Percentiles rank a stretch among this genome's conserved stretches.
phyloP scores from a whole-genome alignment of 2,797 vertebrate genomes.

The Chrosomus eos region DNA sequence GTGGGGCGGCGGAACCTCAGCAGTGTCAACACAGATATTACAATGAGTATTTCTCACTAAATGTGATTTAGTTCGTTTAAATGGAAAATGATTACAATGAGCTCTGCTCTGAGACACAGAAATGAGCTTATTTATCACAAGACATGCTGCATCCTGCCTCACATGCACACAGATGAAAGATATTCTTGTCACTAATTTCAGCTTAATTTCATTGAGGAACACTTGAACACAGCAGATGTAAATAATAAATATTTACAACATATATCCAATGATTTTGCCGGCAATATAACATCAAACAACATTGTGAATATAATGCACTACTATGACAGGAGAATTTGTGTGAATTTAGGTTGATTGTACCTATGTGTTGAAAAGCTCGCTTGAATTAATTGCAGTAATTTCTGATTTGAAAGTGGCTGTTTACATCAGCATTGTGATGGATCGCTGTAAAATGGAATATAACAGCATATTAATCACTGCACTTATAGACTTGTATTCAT shows the following conservation, averaged over 20 bases:
- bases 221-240: constrained; percentile 40
- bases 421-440: constrained; percentile 1
- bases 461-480: constrained; percentile 1
- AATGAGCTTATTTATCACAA: constrained; percentile 29
- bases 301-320: background rate
- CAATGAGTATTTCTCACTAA: constrained; percentile 10
- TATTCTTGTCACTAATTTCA: constrained; percentile 18
- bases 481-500: background rate
- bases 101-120: constrained; percentile 27
- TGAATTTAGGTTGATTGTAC: background rate
- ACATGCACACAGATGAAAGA: constrained; percentile 10
- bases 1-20: constrained; percentile 6
- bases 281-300: too few relatives aligned
- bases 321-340: background rate
- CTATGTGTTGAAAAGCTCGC: background rate
- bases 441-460: background rate
- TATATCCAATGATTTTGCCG: background rate
- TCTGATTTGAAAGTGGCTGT: background rate
- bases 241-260: background rate
- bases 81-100: constrained; percentile 42
- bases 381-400: constrained; percentile 10
- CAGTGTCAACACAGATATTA: constrained; percentile 41
- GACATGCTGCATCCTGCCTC: constrained; percentile 15
- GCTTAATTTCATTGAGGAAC: constrained; percentile 49
- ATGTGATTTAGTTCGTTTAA: constrained; percentile 49